phyloP scores from a whole-genome alignment of 2,113 vertebrate species.

The Peromyscus polionotus region DNA sequence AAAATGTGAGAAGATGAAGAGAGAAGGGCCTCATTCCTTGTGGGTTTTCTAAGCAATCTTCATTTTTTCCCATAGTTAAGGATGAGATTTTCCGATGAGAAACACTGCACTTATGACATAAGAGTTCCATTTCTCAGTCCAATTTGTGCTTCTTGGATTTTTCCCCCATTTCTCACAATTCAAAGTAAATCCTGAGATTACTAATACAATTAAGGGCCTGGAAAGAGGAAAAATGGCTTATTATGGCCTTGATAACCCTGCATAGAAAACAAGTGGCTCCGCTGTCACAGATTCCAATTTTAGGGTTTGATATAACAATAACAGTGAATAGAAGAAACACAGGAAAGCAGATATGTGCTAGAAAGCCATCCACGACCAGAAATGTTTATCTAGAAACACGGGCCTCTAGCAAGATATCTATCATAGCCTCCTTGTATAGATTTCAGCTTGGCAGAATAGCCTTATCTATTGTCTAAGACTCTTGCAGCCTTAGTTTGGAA shows the following conservation, averaged over 20 bases:
- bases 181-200: slow-evolving; percentile 92
- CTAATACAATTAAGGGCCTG: slow-evolving; percentile 93
- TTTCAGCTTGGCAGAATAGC: slow-evolving; percentile 84
- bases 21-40: slow-evolving; percentile 75
- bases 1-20: slow-evolving; percentile 79
- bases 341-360: slow-evolving; percentile 90
- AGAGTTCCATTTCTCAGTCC: slow-evolving; percentile 79
- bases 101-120: slow-evolving; percentile 84
- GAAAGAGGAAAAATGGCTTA: slow-evolving; percentile 92
- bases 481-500: slow-evolving; percentile 86
- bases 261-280: slow-evolving; percentile 87
- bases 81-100: slow-evolving; percentile 90
- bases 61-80: slow-evolving; percentile 76
- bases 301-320: slow-evolving; percentile 86
- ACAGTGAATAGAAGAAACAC: slow-evolving; percentile 88
- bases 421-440: slow-evolving; percentile 82
- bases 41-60: slow-evolving; percentile 78
- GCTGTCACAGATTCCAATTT: slow-evolving; percentile 89
- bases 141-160: slow-evolving; percentile 70
- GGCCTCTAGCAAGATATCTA: slow-evolving; percentile 86
- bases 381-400: slow-evolving; percentile 88
- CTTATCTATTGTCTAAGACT: slow-evolving; percentile 87
- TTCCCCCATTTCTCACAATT: slow-evolving; percentile 93
- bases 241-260: slow-evolving; percentile 94
- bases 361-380: slow-evolving; percentile 87